Evolutionary conservation across 1,140 invertebrate species (phyloP).

Genomic region (Stegodyphus dumicola): DNA sequence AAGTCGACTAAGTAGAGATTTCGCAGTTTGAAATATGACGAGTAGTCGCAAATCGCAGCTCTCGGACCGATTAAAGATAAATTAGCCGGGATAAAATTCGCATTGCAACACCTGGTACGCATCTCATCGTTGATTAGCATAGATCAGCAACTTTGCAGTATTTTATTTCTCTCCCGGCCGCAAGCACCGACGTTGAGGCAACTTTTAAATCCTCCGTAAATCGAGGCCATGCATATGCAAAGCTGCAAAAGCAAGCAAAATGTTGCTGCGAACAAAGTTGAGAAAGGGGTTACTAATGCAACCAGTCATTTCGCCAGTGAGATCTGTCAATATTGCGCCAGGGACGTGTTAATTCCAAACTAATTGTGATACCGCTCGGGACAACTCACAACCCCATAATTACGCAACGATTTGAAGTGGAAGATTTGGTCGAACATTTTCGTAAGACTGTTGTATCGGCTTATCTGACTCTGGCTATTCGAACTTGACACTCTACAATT

Average conservation of each 20-base stretch:
- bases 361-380: constrained; percentile 59
- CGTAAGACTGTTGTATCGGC: constrained; percentile 9
- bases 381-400: constrained; percentile 46
- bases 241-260: constrained; percentile 42
- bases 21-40: constrained; percentile 55
- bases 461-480: constrained; percentile 23
- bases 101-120: constrained; percentile 49
- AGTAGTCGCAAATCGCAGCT: constrained; percentile 31
- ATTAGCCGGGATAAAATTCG: constrained; percentile 60
- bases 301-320: constrained; percentile 49
- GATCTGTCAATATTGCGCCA: constrained; percentile 47
- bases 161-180: constrained; percentile 41
- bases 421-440: constrained; percentile 50
- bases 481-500: constrained; percentile 52
- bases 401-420: constrained; percentile 44
- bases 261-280: constrained; percentile 47
- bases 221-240: constrained; percentile 36
- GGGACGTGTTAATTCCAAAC: constrained; percentile 55
- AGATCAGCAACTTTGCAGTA: constrained; percentile 58
- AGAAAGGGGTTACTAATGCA: constrained; percentile 43
- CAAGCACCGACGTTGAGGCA: constrained; percentile 7
- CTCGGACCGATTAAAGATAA: constrained; percentile 56
- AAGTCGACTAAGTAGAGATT: constrained; percentile 48
- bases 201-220: constrained; percentile 56
- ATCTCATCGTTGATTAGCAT: constrained; percentile 59